phyloP scores from a whole-genome alignment of 2,797 vertebrate species.

The Oreochromis grahami region DNA sequence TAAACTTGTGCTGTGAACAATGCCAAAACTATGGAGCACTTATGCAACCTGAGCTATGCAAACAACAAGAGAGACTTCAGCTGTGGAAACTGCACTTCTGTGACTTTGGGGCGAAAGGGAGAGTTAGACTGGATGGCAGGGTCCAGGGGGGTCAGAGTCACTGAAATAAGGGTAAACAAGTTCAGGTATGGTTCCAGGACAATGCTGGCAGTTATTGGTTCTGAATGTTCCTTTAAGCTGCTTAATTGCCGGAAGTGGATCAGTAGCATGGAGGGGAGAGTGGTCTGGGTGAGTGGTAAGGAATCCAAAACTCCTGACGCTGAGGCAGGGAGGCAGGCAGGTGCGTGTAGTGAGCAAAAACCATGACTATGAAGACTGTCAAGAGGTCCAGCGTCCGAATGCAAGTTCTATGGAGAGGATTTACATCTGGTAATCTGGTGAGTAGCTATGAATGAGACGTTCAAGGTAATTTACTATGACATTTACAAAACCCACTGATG shows the following conservation, averaged over 20 bases:
- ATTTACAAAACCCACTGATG: accelerated
- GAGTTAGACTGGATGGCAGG: background rate
- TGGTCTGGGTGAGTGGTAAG: background rate
- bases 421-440: background rate
- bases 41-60: background rate
- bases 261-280: background rate
- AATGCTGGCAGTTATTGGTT: background rate
- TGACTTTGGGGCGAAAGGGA: background rate
- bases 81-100: background rate
- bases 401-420: background rate
- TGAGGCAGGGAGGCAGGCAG: background rate
- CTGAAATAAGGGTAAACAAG: background rate
- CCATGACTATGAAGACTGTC: accelerated
- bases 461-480: accelerated
- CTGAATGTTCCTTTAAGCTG: background rate
- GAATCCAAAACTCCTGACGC: background rate
- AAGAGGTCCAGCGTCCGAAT: accelerated
- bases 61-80: background rate
- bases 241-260: background rate
- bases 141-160: background rate
- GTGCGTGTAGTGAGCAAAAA: background rate
- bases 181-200: background rate
- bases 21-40: background rate
- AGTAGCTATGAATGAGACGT: background rate
- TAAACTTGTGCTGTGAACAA: background rate